Base-by-base conservation (phyloP, 2,888 invertebrate genomes). In the Acleris emargana region DNA sequence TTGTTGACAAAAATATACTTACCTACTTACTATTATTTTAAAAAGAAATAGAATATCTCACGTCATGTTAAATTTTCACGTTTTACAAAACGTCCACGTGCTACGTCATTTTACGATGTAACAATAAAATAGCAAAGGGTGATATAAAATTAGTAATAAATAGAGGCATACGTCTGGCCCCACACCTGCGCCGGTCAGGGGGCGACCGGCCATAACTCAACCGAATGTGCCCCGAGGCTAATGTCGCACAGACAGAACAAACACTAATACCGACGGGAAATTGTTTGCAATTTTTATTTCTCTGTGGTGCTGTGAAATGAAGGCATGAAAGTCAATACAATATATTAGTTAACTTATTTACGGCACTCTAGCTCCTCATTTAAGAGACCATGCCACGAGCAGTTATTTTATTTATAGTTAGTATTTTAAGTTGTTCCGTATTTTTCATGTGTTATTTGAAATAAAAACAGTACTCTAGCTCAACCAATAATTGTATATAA, bases 131-230 rank as follows among this genome's bases (percentile, higher is more conserved):
- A 78, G 76, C 75, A 76, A 77, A 73, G 76, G 72, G 74, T 80
- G 76, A 80, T 81, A 86, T 86, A 86, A 87, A 89, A 89, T 88
- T 86, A 86, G 85, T 86, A 81, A 89, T 90, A 90, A 90, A 90
- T 90, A 85, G 84, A 80, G 84, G 83, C 82, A 80, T 83, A 81
- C 81, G 80, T 79, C 70, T 77, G 76, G 64, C 74, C 74, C 69
- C 75, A 81, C 90, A 90, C 90, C 91, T 90, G 84, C 76, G 73
- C 76, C 71, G 78, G 77, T 78, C 79, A 78, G 81, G 86, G 86
- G 82, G 84, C 16, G 77, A 18, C 49, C 49, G 73, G 80, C 79
- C 73, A 88, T 91, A 90, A 89, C 80, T 90, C 88, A 90, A 77
- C 85, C 69, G 80, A 90, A 87, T 83, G 87, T 81, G 81, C 89